Conservation (phyloP, 2,797 vertebrate species). For the Microhierax caerulescens region DNA sequence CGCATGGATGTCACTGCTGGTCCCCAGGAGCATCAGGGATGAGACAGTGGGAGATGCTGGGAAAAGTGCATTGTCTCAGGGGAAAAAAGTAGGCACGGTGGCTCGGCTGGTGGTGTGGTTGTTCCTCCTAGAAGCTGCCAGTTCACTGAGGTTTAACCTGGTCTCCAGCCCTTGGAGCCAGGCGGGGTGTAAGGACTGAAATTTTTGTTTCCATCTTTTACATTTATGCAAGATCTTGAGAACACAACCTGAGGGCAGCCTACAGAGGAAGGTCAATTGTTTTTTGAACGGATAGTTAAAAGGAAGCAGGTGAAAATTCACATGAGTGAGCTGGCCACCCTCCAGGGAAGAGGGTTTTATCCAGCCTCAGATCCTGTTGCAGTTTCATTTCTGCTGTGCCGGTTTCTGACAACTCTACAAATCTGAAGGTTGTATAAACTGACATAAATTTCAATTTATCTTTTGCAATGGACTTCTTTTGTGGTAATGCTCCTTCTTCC, state of each 20-base stretch:
- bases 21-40: not conserved
- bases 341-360: not conserved
- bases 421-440: not conserved
- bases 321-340: not conserved
- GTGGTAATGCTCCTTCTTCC: not conserved
- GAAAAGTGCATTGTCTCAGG: not conserved
- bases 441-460: no score
- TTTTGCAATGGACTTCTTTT: not conserved
- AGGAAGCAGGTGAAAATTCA: not conserved
- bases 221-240: not conserved
- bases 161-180: not conserved
- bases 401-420: not conserved
- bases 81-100: not conserved
- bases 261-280: not conserved
- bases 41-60: not conserved
- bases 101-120: not conserved
- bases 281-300: not conserved
- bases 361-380: not conserved
- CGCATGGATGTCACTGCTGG: accelerated
- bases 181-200: not conserved
- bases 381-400: not conserved
- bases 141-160: not conserved
- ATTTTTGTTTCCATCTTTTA: not conserved
- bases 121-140: not conserved
- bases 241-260: not conserved